Conservation (phyloP, 2,113 vertebrate genomes). For the Setophaga petechia region DNA sequence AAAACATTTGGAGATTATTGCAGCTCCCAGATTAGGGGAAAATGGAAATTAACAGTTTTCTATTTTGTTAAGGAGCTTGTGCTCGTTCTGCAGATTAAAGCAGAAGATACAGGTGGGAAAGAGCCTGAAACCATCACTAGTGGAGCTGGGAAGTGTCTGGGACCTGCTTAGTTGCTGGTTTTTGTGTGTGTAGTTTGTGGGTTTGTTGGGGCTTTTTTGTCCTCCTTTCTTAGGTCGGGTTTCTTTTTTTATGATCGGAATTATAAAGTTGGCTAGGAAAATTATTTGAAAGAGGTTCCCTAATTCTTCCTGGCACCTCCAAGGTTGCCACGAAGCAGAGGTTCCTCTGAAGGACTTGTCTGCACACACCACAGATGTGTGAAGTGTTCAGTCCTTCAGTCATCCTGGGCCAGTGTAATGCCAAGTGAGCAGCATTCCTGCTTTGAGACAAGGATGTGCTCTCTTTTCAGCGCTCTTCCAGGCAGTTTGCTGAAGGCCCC, state of each 20-base stretch:
- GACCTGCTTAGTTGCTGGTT: background rate
- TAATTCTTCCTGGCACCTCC: background rate
- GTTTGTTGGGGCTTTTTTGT: background rate
- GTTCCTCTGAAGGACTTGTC: fast-evolving
- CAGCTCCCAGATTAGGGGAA: background rate
- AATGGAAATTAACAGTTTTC: background rate
- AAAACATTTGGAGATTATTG: background rate
- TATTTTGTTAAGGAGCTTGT: background rate
- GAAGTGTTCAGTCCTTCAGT: background rate
- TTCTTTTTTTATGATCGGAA: background rate
- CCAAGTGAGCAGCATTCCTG: background rate
- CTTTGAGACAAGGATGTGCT: background rate
- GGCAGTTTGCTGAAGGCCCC: constrained; percentile 88
- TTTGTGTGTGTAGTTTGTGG: background rate
- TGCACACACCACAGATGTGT: background rate
- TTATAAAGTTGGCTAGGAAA: background rate
- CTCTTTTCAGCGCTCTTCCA: constrained; percentile 85
- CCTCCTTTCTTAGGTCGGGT: background rate
- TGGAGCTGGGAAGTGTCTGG: background rate
- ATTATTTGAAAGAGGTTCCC: background rate
- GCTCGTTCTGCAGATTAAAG: background rate
- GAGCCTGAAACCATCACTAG: background rate
- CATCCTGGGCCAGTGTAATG: fast-evolving
- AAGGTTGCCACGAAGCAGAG: background rate
- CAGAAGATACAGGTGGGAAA: background rate